Evolutionary conservation across 1,140 invertebrate genomes (phyloP).

Genomic region (Homarus americanus): DNA sequence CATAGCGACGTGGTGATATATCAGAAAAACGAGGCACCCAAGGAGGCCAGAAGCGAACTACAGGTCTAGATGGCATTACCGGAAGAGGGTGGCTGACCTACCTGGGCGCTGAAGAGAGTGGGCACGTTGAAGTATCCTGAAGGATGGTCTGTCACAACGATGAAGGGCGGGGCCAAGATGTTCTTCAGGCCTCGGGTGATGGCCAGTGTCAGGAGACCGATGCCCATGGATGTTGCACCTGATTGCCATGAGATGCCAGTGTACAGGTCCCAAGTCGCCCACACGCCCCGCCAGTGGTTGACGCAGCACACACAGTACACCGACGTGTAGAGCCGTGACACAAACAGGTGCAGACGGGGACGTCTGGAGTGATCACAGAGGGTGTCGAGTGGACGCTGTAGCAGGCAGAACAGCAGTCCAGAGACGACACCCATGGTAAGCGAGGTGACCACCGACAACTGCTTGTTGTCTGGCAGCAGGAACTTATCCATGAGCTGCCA

Average conservation of each 20-base stretch:
- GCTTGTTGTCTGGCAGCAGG: constrained; percentile 82
- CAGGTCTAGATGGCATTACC: no score
- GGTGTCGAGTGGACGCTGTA: constrained; percentile 83
- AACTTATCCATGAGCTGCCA: constrained; percentile 88
- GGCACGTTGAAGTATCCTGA: constrained; percentile 89
- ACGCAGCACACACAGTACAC: constrained; percentile 87
- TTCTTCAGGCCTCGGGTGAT: constrained; percentile 86
- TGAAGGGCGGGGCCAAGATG: constrained; percentile 88
- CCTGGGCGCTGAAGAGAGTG: constrained; percentile 84
- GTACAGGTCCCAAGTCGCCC: constrained; percentile 86
- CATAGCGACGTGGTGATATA: no score
- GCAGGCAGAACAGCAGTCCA: constrained; percentile 82
- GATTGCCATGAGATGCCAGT: constrained; percentile 82
- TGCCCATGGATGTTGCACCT: constrained; percentile 81
- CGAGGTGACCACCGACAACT: constrained; percentile 83
- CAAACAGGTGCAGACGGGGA: constrained; percentile 83
- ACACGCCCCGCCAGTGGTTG: constrained; percentile 90
- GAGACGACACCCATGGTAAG: constrained; percentile 84
- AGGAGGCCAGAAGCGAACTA: no score
- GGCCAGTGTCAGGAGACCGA: constrained; percentile 83
- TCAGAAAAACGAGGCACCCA: no score
- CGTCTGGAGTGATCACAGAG: constrained; percentile 84
- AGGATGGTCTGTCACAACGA: constrained; percentile 85
- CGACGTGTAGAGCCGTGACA: constrained; percentile 87
- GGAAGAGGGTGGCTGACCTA: no score